Conservation (phyloP, 2,113 vertebrate genomes). For the Poeciliopsis occidentalis region DNA sequence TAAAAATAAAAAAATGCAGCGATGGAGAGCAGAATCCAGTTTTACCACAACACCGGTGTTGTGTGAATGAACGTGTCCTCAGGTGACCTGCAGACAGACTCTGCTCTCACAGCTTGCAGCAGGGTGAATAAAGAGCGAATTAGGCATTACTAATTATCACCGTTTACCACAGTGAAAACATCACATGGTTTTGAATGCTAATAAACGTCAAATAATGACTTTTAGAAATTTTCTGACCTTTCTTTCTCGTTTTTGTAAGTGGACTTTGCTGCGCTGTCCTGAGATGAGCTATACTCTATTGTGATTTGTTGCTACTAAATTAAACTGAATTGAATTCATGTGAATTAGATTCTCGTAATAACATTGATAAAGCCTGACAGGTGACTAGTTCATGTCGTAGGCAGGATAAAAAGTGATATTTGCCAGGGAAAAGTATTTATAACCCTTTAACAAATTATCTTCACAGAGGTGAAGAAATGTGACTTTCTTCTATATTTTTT, state of each 20-base stretch:
- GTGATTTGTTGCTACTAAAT: background rate
- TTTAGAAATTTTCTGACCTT: background rate
- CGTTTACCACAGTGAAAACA: background rate
- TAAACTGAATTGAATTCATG: background rate
- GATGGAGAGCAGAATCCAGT: conserved; percentile 11
- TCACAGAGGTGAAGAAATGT: too few species aligned
- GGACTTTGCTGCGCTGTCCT: background rate
- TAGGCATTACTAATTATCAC: background rate
- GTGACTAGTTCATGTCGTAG: background rate
- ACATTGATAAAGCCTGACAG: background rate
- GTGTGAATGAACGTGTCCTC: conserved; percentile 19
- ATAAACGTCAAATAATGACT: background rate
- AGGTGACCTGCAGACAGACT: conserved; percentile 24
- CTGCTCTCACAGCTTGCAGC: background rate
- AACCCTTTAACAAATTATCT: too few species aligned
- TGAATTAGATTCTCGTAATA: background rate
- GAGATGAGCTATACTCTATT: background rate
- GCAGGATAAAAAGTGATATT: too few species aligned
- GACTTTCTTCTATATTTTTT: too few species aligned
- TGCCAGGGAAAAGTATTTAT: too few species aligned
- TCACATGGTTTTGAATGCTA: background rate
- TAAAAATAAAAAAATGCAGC: too few species aligned
- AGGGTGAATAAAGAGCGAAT: background rate
- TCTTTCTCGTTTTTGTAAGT: background rate
- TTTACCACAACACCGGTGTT: conserved; percentile 12